Base-by-base conservation (phyloP, 2,888 invertebrate genomes). In the Dugesia japonica region DNA sequence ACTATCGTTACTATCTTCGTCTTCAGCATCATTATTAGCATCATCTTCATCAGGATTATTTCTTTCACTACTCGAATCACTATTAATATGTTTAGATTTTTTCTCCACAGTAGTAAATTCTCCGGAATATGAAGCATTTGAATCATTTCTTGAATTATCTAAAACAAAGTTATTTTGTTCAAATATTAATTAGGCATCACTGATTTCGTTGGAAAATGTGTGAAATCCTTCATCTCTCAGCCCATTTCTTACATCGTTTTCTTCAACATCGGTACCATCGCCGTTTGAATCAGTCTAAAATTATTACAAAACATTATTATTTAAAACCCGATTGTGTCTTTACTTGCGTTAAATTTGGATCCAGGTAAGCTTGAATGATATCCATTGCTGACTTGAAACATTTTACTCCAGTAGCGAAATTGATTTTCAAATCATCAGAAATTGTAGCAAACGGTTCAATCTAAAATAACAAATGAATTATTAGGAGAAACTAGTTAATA, bases 401-500 rank as follows among this genome's bases (percentile, higher is more conserved):
- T n/a, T 56, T 56, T 9, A 56, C 56, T 13, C 56, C 56, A 9
- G 56, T 56, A 23, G 56, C n/a, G n/a, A 56, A 56, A 56, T 56
- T 56, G 20, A 56, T 56, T 56, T 56, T 56, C n/a, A 56, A 23
- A 56, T 56, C 56, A 20, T 56, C 56, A 56, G 56, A 56, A 56
- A 56, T 56, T 9, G 56, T 56, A 7, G 56, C 4, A 56, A 56
- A 56, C 23, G 56, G n/a, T 56, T 56, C 56, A n/a, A 56, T 56
- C 56, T 56, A 56, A 20, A 13, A 38, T 38, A 38, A n/a, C n/a
- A n/a, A n/a, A n/a, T n/a, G n/a, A 38, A 38, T 38, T 9, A 38
- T 38, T 38, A 13, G 17, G 13, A 38, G 38, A 38, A 38, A 38
- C 17, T 38, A 38, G 17, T 38, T 17, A 38, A 38, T 38, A 38